Percentiles rank a stretch among this genome's conserved stretches.
Evolutionary conservation across 2,888 invertebrate genomes (phyloP).

Genomic region (Vanessa cardui): DNA sequence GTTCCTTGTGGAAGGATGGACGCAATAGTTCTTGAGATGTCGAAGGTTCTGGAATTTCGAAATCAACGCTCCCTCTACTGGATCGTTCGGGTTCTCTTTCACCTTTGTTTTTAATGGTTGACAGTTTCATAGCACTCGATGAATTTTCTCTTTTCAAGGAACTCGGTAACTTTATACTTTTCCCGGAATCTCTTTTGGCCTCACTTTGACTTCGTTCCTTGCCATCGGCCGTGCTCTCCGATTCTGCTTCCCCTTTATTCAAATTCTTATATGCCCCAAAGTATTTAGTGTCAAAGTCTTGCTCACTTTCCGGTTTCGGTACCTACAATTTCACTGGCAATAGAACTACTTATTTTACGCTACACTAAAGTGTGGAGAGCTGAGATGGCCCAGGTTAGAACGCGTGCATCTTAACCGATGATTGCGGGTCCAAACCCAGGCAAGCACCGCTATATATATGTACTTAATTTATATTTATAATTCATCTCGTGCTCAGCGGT

Average conservation of each 20-base stretch:
- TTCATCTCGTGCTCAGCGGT: too few species aligned
- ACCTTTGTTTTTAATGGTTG: constrained; percentile 30
- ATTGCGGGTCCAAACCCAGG: too few species aligned
- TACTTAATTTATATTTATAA: too few species aligned
- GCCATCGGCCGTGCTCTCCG: constrained; percentile 30
- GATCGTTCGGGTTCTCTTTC: constrained; percentile 31
- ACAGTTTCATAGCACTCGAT: constrained; percentile 32
- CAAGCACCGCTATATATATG: too few species aligned
- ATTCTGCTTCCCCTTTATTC: constrained; percentile 43
- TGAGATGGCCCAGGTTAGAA: too few species aligned
- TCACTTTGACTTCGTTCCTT: constrained; percentile 27
- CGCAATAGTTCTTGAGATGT: constrained; percentile 48
- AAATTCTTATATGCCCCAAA: constrained; percentile 67
- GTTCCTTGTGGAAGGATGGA: constrained; percentile 41
- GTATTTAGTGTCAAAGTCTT: constrained; percentile 73
- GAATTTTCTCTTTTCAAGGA: constrained; percentile 37
- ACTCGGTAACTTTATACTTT: constrained; percentile 39
- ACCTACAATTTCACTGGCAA: constrained; percentile 14
- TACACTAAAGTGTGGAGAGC: too few species aligned
- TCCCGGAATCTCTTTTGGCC: constrained; percentile 27
- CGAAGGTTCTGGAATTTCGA: constrained; percentile 16
- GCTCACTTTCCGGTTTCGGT: constrained; percentile 66
- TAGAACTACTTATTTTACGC: too few species aligned
- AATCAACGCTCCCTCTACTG: constrained; percentile 38
- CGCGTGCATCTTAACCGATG: too few species aligned